Conservation (phyloP, 2,113 vertebrate species). For the Nestor notabilis region DNA sequence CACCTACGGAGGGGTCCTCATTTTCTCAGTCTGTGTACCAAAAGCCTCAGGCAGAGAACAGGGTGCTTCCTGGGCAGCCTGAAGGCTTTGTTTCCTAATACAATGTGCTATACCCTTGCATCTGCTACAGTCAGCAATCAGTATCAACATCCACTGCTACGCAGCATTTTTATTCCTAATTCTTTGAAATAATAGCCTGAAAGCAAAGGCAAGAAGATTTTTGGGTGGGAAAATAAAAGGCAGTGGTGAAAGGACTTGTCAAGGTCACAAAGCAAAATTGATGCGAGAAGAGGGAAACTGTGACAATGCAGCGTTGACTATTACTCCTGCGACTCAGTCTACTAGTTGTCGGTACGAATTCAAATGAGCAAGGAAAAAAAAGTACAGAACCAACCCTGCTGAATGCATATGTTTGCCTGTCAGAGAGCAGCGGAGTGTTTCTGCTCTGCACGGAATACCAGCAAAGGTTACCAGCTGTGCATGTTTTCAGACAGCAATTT, state of each 20-base stretch:
- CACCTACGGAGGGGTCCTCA: not conserved
- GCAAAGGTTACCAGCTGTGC: constrained; percentile 66
- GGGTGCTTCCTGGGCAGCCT: not conserved
- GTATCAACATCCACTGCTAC: not conserved
- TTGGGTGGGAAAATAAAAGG: not conserved
- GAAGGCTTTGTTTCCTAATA: not conserved
- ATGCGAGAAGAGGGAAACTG: not conserved
- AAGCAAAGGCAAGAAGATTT: not conserved
- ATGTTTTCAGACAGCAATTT: constrained; percentile 38
- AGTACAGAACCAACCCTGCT: fast-evolving
- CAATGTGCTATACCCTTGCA: fast-evolving
- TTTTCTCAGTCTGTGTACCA: not conserved
- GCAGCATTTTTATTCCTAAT: not conserved
- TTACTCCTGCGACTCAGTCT: not conserved
- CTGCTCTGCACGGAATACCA: constrained; percentile 35
- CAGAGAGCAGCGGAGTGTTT: not conserved
- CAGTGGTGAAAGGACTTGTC: not conserved
- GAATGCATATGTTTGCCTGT: constrained; percentile 12
- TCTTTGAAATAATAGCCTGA: not conserved
- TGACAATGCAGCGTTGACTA: fast-evolving
- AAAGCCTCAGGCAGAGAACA: not conserved
- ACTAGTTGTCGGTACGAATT: constrained; percentile 11
- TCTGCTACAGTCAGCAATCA: not conserved
- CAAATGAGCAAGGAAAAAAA: constrained; percentile 11
- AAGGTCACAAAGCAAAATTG: not conserved